Evolutionary conservation across 2,113 vertebrate species (phyloP).

Genomic region (Gobius niger): DNA sequence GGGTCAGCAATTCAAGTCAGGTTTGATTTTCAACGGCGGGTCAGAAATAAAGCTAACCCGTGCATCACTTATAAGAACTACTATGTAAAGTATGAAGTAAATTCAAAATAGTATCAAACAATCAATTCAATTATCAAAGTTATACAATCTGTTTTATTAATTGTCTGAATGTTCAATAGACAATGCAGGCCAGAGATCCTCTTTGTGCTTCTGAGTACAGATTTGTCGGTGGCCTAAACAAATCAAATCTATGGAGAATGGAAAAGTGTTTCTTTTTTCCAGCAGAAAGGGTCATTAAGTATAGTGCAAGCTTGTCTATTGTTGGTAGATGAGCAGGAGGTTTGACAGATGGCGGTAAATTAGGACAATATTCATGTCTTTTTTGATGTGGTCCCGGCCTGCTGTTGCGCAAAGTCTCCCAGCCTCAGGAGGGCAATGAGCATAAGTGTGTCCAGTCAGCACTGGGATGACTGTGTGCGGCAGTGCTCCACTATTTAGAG

Average conservation of each 20-base stretch:
- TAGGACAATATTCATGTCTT: slow-evolving; percentile 58
- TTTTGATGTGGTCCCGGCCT: slow-evolving; percentile 46
- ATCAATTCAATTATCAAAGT: too few relatives aligned
- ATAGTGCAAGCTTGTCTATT: slow-evolving; percentile 14
- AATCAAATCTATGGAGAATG: not conserved
- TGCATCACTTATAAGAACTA: too few relatives aligned
- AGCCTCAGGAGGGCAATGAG: slow-evolving; percentile 53
- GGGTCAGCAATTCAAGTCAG: too few relatives aligned
- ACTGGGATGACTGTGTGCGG: slow-evolving; percentile 65
- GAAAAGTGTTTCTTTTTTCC: too few relatives aligned
- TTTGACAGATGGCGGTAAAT: slow-evolving; percentile 54
- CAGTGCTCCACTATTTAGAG: slow-evolving; percentile 68
- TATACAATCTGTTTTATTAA: too few relatives aligned
- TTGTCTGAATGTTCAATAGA: too few relatives aligned
- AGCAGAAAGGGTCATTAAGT: slow-evolving; percentile 15
- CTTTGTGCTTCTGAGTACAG: too few relatives aligned
- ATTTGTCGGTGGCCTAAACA: not conserved
- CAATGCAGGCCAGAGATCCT: too few relatives aligned
- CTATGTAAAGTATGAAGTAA: too few relatives aligned
- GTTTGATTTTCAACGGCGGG: too few relatives aligned
- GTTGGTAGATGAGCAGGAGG: slow-evolving; percentile 32
- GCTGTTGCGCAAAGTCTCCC: slow-evolving; percentile 55
- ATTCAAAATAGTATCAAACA: too few relatives aligned
- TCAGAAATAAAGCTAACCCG: too few relatives aligned
- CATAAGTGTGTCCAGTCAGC: slow-evolving; percentile 61